Evolutionary conservation across 1,140 invertebrate genomes (phyloP), one percentile per base, ranked within the genome.

Genomic region (Pomacea maculata): DNA sequence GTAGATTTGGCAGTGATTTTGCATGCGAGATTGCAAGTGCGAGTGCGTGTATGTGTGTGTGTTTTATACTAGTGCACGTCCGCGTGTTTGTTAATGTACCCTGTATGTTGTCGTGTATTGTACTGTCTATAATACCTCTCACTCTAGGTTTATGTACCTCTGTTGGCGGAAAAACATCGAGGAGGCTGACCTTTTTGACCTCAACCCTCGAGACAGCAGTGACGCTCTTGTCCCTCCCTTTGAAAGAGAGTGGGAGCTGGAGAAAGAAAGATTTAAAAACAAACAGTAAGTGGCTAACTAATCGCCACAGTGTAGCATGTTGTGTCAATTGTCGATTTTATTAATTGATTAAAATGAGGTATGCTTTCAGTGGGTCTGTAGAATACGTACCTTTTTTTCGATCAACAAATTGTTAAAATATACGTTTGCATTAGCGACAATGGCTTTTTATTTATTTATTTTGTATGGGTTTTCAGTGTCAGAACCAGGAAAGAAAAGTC

Each of bases 121-220:
- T 45, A 5, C 34, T 45, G 34, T 45, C 34, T 45, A 45, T 45
- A 45, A 45, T 45, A 45, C 34, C 5, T 45, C 34, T 5, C 71
- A 54, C 70, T 80, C 52, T 79, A 91, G 90, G 65, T 81, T 98
- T 84, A 95, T 96, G 1, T 94, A 95, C 92, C 94, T 93, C 80
- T 97, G 97, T 3, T 98, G 95, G 74, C 80, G 81, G 65, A 94
- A 95, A 83, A 95, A 96, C 21, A 91, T 99, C 52, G 95, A 95
- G 85, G 93, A 94, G 72, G 92, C 93, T 68, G 96, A 99, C 91
- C 90, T 99, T 1, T 99, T 97, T 97, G 94, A 95, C 65, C 93
- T 99, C 88, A 96, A 97, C 86, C 94, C 95, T 12, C 94, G 95
- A 85, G 96, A 99, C 89, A 94, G 94, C 68, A 95, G 96, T 29